Evolutionary conservation across 2,113 vertebrate genomes (phyloP).

Genomic region (Nibea coibor): DNA sequence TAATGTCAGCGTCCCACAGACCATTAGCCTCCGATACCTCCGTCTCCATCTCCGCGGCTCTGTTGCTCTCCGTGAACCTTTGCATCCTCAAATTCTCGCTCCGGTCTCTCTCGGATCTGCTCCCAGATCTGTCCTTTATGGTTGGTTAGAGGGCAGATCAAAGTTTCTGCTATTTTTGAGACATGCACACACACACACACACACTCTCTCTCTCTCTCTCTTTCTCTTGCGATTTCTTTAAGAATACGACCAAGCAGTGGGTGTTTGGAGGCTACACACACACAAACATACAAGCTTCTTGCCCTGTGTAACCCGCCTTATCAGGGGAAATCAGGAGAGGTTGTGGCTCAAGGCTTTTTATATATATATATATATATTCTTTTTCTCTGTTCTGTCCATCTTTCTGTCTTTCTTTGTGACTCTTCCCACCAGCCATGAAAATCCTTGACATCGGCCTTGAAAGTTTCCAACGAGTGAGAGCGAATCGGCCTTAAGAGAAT

Average conservation of each 20-base stretch:
- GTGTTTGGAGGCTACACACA: slow-evolving; percentile 35
- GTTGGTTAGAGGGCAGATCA: slow-evolving; percentile 74
- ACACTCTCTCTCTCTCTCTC: background rate
- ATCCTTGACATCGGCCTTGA: slow-evolving; percentile 53
- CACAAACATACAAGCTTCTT: slow-evolving; percentile 30
- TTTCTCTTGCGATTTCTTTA: slow-evolving; percentile 15
- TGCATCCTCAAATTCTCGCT: slow-evolving; percentile 4
- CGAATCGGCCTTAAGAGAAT: slow-evolving; percentile 22
- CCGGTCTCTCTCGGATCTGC: slow-evolving; percentile 4
- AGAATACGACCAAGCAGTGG: slow-evolving; percentile 44
- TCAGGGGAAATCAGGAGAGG: slow-evolving; percentile 73
- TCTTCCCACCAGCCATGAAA: slow-evolving; percentile 32
- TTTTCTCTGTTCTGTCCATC: slow-evolving; percentile 34
- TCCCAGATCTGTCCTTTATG: slow-evolving; percentile 69
- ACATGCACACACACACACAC: slow-evolving; percentile 16
- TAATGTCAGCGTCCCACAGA: slow-evolving; percentile 50
- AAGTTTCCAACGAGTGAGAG: slow-evolving; percentile 15
- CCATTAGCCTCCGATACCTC: slow-evolving; percentile 43
- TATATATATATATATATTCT: slow-evolving; percentile 18
- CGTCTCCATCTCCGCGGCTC: background rate
- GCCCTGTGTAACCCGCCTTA: slow-evolving; percentile 58
- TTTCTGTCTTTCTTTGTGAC: slow-evolving; percentile 25
- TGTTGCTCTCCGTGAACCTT: slow-evolving; percentile 20
- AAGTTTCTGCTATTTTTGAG: slow-evolving; percentile 46
- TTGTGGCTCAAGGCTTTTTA: slow-evolving; percentile 53